Evolutionary conservation across 1,140 invertebrate species (phyloP), one percentile per base, ranked within the genome.

Genomic region (Aphaenogaster rudis): DNA sequence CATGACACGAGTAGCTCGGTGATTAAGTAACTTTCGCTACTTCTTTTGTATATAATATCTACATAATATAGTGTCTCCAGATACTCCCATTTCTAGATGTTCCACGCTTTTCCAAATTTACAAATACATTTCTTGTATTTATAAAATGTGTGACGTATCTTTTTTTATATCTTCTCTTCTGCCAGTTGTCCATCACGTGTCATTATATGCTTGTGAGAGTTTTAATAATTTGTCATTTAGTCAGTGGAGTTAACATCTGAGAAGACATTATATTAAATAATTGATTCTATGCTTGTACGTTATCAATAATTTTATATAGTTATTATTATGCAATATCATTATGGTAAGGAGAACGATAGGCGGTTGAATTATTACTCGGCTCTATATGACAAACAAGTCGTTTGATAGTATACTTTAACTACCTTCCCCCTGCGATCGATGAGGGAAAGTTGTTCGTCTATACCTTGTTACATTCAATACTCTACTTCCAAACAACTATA

Each of bases 361-460:
- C 28, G 57, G 7, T 39, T 84, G 69, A 76, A 84, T 84, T 82
- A 82, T 82, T 84, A 84, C 52, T 21, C 11, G 42, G n/a, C n/a
- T 74, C 54, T 76, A 61, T 61, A 48, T 72, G 9, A 48, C 28
- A 84, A 84, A 76, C 69, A 76, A 84, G 69, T 57, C 33, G 45
- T 76, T 84, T 74, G 42, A 84, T 69, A 39, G 33, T 81, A 50
- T 84, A 61, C 80, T 74, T 61, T 42, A 74, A 82, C 28, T 39
- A 39, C 33, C 42, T 59, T 76, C 5, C 15, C 8, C 33, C 21
- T n/a, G 36, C 54, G 69, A 84, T 84, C 80, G 80, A 84, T 84
- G 45, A 74, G 42, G 28, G 67, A 84, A 76, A 84, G 80, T 84
- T 74, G 57, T 61, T 74, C 67, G 28, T 48, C 54, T 82, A 72